These are phyloP conservation scores for Asobara japonica DNA, from an alignment of 1,140 invertebrate genomes.

Conservation along the genomic window DNA sequence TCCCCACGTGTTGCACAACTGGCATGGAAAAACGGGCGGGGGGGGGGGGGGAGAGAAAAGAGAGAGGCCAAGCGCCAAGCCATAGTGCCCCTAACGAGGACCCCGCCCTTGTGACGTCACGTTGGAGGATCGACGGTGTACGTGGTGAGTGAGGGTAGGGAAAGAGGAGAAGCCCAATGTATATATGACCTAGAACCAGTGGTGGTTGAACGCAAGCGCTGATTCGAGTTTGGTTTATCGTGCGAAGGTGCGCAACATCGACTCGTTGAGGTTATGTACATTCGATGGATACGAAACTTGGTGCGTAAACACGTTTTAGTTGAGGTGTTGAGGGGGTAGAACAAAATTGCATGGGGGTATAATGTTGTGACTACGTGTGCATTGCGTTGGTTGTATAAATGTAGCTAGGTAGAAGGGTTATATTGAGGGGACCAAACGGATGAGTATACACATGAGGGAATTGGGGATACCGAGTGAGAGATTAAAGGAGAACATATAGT, in stretches of 20 bases:
- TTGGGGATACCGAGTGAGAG: neutral
- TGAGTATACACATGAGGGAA: neutral
- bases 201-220: slow-evolving; percentile 6
- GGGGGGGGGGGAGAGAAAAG: neutral
- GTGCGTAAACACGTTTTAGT: neutral
- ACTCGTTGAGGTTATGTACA: neutral
- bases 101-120: slow-evolving; percentile 65
- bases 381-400: neutral
- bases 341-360: neutral
- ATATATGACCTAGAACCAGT: neutral
- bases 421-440: neutral
- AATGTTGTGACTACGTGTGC: neutral
- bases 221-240: neutral
- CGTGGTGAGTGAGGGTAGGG: neutral
- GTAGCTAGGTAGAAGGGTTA: neutral
- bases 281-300: neutral
- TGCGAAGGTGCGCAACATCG: neutral
- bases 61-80: slow-evolving; percentile 1
- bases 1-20: slow-evolving; percentile 61
- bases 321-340: neutral
- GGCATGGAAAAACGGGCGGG: slow-evolving; percentile 21
- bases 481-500: neutral
- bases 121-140: neutral
- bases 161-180: neutral
- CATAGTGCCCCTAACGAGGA: slow-evolving; percentile 55